phyloP scores from a whole-genome alignment of 2,888 invertebrate species.

The Pristionchus japonicus region DNA sequence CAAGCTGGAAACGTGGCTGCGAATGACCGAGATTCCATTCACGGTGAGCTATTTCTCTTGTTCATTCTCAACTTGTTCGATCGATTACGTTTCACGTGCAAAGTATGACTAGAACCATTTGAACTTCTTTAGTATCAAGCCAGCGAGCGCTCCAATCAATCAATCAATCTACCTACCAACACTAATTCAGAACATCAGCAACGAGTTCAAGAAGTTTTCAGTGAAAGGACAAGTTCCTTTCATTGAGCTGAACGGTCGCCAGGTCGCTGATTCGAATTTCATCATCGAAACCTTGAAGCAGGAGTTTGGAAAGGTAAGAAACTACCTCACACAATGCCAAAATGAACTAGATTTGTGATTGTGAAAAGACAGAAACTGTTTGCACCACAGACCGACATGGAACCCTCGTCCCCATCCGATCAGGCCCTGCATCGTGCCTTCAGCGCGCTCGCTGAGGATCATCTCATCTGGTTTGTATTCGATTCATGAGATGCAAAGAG shows the following conservation, averaged over 20 bases:
- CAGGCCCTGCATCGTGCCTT: neutral
- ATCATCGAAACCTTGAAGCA: slow-evolving; percentile 80
- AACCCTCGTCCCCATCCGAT: neutral
- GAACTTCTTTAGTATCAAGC: too few species aligned
- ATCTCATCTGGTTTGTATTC: neutral
- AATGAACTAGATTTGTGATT: neutral
- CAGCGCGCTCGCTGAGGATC: slow-evolving; percentile 11
- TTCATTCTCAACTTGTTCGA: too few species aligned
- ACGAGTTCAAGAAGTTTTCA: slow-evolving; percentile 67
- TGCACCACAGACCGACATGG: neutral
- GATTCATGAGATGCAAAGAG: too few species aligned
- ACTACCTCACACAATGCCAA: neutral
- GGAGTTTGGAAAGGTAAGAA: slow-evolving; percentile 43
- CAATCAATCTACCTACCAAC: too few species aligned
- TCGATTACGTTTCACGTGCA: too few species aligned
- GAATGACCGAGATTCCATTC: slow-evolving; percentile 91
- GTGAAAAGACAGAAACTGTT: neutral
- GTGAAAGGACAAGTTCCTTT: slow-evolving; percentile 65
- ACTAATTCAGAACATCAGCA: slow-evolving; percentile 69
- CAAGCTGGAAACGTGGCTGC: slow-evolving; percentile 95
- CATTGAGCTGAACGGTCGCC: slow-evolving; percentile 89
- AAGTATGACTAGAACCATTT: too few species aligned
- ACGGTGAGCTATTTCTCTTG: slow-evolving; percentile 82
- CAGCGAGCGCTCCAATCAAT: too few species aligned
- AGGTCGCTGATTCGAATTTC: slow-evolving; percentile 91